phyloP scores from a whole-genome alignment of 2,888 invertebrate genomes.

The Drosophila kuntzei region DNA sequence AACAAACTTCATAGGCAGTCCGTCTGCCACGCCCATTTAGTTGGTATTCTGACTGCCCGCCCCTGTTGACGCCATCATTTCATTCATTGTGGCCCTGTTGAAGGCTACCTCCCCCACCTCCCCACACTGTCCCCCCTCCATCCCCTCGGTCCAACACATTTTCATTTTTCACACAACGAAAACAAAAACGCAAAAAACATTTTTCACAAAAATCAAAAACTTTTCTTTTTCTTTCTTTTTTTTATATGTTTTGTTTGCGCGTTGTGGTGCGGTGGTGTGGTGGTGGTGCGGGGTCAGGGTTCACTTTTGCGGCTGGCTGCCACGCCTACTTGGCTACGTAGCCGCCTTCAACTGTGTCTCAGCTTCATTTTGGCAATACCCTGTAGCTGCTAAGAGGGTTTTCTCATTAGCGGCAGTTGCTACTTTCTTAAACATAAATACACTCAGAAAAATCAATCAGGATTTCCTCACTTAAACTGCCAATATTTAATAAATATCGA shows the following conservation, averaged over 20 bases:
- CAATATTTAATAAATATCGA: too few species aligned
- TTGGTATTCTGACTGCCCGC: constrained; percentile 28
- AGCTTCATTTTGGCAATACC: constrained; percentile 29
- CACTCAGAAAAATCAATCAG: too few species aligned
- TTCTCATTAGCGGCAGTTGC: too few species aligned
- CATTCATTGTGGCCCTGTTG: constrained; percentile 45
- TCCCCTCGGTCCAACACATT: constrained; percentile 30
- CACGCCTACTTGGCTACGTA: constrained; percentile 34
- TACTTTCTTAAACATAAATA: too few species aligned
- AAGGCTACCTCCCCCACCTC: not conserved
- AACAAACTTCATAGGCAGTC: constrained; percentile 52
- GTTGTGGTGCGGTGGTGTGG: not conserved
- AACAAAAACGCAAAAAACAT: constrained; percentile 49
- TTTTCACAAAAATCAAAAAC: constrained; percentile 71
- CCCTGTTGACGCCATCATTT: too few species aligned
- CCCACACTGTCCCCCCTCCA: too few species aligned
- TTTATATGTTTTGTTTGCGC: constrained; percentile 35
- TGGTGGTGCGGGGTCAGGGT: constrained; percentile 24
- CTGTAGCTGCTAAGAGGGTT: not conserved
- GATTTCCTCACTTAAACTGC: too few species aligned
- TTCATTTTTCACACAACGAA: constrained; percentile 55
- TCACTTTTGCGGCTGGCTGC: constrained; percentile 29
- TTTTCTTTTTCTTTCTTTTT: constrained; percentile 41
- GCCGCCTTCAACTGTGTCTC: constrained; percentile 29
- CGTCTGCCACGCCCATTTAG: constrained; percentile 46